Percentiles rank a stretch among this genome's conserved stretches.
These are phyloP conservation scores for Limonius californicus DNA, from an alignment of 1,140 invertebrate species.

Conservation along the genomic window DNA sequence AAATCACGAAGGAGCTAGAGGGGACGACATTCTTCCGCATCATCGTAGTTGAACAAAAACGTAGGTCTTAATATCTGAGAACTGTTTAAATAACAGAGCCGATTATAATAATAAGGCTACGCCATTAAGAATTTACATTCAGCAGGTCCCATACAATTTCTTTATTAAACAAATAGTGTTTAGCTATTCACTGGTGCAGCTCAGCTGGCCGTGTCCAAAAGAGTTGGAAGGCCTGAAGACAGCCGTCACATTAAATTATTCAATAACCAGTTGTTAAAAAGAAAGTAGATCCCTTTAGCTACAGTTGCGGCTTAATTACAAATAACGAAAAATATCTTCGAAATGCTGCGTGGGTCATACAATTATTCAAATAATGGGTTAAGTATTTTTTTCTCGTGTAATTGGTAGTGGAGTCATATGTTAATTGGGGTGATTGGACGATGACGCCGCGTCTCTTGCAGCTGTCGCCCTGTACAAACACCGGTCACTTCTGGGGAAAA, in stretches of 20 bases:
- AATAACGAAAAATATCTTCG: constrained; percentile 17
- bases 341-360: constrained; percentile 23
- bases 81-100: no score
- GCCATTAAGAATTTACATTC: no score
- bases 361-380: constrained; percentile 29
- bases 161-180: no score
- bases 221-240: not conserved
- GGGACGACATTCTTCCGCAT: no score
- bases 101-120: no score
- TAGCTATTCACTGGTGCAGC: no score
- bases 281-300: constrained; percentile 9
- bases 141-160: no score
- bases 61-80: no score
- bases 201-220: no score
- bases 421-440: constrained; percentile 32
- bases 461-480: constrained; percentile 21
- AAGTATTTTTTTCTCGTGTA: constrained; percentile 19
- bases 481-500: constrained; percentile 8
- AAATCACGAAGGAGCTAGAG: no score
- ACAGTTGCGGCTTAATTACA: constrained; percentile 20
- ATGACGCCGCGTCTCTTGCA: constrained; percentile 28
- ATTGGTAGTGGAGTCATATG: constrained; percentile 27
- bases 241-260: not conserved
- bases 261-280: not conserved
- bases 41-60: no score